Evolutionary conservation across 2,888 invertebrate genomes (phyloP).

Genomic region (Thecophora atra): DNA sequence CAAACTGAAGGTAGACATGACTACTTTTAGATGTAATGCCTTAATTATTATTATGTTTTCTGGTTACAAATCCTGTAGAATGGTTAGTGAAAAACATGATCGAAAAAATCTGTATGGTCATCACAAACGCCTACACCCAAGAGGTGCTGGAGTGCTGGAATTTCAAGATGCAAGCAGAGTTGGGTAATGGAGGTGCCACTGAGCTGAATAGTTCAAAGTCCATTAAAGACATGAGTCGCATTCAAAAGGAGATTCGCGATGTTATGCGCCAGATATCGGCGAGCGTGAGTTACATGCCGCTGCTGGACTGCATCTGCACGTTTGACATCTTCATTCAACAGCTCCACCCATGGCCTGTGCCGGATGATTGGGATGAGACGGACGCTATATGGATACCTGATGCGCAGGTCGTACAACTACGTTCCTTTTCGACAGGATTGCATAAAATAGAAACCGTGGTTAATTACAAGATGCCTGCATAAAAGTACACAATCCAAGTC

Average conservation of each 20-base stretch:
- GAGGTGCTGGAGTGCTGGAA: slow-evolving; percentile 98
- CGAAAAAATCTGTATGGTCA: slow-evolving; percentile 89
- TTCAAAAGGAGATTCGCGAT: slow-evolving; percentile 93
- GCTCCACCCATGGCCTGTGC: slow-evolving; percentile 81
- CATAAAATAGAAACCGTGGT: slow-evolving; percentile 96
- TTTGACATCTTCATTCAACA: slow-evolving; percentile 96
- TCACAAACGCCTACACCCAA: slow-evolving; percentile 88
- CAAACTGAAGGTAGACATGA: slow-evolving; percentile 83
- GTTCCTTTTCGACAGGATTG: slow-evolving; percentile 91
- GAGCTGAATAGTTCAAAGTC: slow-evolving; percentile 70
- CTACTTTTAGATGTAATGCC: background rate
- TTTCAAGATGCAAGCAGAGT: slow-evolving; percentile 89
- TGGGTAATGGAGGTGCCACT: slow-evolving; percentile 68
- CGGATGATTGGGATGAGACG: slow-evolving; percentile 91
- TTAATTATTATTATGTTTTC: background rate
- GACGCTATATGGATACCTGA: slow-evolving; percentile 87
- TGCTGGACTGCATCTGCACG: slow-evolving; percentile 90
- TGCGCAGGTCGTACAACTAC: slow-evolving; percentile 89
- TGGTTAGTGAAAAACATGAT: slow-evolving; percentile 89
- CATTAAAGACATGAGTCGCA: slow-evolving; percentile 82
- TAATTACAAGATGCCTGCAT: slow-evolving; percentile 79
- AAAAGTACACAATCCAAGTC: too few relatives aligned
- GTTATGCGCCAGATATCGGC: slow-evolving; percentile 96
- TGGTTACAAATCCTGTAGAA: slow-evolving; percentile 73
- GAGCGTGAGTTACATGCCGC: slow-evolving; percentile 93